Conservation (phyloP, 1,140 invertebrate genomes). For the Eumeta japonica region DNA sequence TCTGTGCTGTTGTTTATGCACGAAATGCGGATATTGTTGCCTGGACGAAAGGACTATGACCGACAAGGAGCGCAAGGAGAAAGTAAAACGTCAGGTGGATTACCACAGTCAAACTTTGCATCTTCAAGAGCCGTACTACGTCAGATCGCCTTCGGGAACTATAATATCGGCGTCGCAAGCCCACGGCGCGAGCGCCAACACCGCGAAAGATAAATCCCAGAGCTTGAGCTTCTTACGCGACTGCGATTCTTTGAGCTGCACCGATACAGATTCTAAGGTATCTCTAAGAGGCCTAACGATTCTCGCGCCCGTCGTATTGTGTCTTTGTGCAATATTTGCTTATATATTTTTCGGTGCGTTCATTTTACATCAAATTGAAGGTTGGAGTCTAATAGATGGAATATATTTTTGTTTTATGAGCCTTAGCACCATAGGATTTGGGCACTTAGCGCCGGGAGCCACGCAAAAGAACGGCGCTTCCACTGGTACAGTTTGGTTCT, state of each 20-base stretch:
- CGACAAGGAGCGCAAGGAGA: constrained; percentile 75
- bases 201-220: constrained; percentile 58
- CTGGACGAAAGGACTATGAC: constrained; percentile 79
- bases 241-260: constrained; percentile 69
- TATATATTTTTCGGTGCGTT: constrained; percentile 88
- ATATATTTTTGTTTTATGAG: constrained; percentile 94
- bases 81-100: constrained; percentile 73
- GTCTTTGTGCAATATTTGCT: constrained; percentile 75
- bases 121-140: constrained; percentile 78
- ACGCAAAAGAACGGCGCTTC: constrained; percentile 60
- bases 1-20: constrained; percentile 78
- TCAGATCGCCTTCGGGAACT: constrained; percentile 66
- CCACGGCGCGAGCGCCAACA: constrained; percentile 56
- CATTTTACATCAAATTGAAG: constrained; percentile 81
- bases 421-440: constrained; percentile 89
- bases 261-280: constrained; percentile 69
- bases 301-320: constrained; percentile 73
- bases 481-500: constrained; percentile 79
- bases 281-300: constrained; percentile 74
- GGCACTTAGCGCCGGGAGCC: constrained; percentile 83
- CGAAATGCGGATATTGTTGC: constrained; percentile 82
- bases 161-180: constrained; percentile 56
- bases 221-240: constrained; percentile 52
- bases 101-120: constrained; percentile 67
- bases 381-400: constrained; percentile 86